These are phyloP conservation scores for Pteropus alecto DNA, from an alignment of 2,113 vertebrate species.

Conservation along the genomic window DNA sequence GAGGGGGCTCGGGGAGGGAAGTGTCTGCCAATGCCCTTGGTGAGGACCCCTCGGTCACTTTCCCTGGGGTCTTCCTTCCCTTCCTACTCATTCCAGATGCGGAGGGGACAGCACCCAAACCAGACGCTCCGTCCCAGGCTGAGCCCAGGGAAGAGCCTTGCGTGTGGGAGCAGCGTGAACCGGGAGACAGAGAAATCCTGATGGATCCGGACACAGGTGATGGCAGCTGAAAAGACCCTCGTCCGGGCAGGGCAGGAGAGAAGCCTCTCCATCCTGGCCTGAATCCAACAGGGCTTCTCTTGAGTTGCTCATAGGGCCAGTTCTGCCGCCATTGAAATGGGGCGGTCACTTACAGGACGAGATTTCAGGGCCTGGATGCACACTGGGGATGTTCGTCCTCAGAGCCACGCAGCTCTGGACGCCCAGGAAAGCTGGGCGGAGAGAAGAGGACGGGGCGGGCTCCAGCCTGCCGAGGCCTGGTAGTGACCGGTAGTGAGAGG, in stretches of 20 bases:
- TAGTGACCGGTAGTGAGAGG: too few relatives aligned
- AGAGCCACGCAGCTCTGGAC: neutral
- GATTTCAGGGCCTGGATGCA: neutral
- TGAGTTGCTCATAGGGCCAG: neutral
- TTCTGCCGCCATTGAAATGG: neutral
- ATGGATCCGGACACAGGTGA: constrained; percentile 78
- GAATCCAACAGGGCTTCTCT: neutral
- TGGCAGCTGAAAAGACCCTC: neutral
- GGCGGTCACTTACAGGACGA: neutral
- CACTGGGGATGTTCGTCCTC: accelerated
- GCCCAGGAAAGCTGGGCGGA: neutral
- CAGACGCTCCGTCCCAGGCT: constrained; percentile 62
- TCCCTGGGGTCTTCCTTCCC: neutral
- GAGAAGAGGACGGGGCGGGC: neutral
- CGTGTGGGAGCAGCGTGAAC: constrained; percentile 78
- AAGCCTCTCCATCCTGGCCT: neutral
- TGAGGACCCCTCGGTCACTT: too few relatives aligned
- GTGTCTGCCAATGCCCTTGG: neutral
- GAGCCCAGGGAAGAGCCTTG: constrained; percentile 80
- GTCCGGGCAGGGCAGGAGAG: neutral
- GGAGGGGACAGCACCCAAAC: constrained; percentile 71
- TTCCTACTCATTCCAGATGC: neutral
- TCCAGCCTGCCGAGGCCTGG: neutral
- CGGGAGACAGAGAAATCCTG: constrained; percentile 80
- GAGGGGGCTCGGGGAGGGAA: neutral